phyloP scores from a whole-genome alignment of 2,888 invertebrate species.

The Polylopha cassiicola region DNA sequence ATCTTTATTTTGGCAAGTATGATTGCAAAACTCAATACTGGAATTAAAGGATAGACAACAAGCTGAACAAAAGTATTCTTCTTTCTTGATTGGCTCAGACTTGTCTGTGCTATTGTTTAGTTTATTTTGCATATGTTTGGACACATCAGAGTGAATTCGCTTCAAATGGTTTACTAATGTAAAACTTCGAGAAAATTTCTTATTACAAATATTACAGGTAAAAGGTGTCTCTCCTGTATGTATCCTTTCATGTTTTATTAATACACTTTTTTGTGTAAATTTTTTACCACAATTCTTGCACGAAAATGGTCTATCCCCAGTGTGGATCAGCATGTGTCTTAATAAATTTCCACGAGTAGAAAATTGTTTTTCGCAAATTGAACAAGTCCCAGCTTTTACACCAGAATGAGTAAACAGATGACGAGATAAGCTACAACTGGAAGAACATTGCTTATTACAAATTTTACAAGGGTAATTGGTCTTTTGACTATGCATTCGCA shows the following conservation, averaged over 20 bases:
- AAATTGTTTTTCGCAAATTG: neutral
- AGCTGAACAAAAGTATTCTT: too few species aligned
- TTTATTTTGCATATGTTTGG: too few species aligned
- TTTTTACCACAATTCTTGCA: neutral
- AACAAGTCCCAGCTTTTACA: neutral
- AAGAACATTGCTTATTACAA: too few species aligned
- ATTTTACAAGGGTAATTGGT: too few species aligned
- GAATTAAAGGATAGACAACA: too few species aligned
- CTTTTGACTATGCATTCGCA: slow-evolving; percentile 5
- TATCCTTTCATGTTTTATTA: neutral
- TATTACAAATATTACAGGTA: slow-evolving; percentile 7
- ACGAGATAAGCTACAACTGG: too few species aligned
- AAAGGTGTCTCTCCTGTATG: slow-evolving; percentile 4
- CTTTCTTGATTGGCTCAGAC: too few species aligned
- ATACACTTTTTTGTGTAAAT: slow-evolving; percentile 1
- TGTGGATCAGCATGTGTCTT: slow-evolving; percentile 4
- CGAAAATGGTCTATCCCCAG: neutral
- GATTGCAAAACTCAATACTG: too few species aligned
- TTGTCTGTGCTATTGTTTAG: too few species aligned
- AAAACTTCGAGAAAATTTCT: slow-evolving; percentile 16
- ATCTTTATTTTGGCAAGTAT: too few species aligned
- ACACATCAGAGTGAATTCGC: too few species aligned
- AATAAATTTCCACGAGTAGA: neutral
- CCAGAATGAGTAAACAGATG: too few species aligned
- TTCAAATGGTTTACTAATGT: slow-evolving; percentile 17